phyloP scores from a whole-genome alignment of 2,113 vertebrate genomes.

The Semicossyphus pulcher region DNA sequence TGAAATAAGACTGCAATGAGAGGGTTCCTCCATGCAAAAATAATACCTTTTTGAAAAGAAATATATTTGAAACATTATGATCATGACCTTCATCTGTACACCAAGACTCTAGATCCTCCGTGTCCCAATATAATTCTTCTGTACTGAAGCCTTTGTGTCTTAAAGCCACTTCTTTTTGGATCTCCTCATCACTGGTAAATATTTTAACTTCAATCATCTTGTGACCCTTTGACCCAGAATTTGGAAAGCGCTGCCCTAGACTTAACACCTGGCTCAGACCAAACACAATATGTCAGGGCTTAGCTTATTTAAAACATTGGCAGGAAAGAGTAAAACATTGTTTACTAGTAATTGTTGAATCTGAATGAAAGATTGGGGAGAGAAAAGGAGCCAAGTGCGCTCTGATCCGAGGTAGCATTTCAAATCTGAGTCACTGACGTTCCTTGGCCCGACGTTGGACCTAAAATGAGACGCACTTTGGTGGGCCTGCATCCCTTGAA shows the following conservation, averaged over 20 bases:
- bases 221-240: neutral
- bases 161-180: neutral
- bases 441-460: neutral
- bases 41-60: slow-evolving; percentile 10
- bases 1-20: slow-evolving; percentile 60
- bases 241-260: neutral
- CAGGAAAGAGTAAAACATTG: neutral
- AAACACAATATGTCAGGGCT: neutral
- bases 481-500: neutral
- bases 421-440: neutral
- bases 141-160: neutral
- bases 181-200: neutral
- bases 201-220: neutral
- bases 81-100: slow-evolving; percentile 7
- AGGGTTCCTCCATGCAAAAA: slow-evolving; percentile 40
- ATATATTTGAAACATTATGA: slow-evolving; percentile 27
- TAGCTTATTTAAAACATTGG: neutral
- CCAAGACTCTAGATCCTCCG: neutral
- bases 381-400: neutral
- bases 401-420: slow-evolving; percentile 17
- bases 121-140: neutral
- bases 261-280: neutral
- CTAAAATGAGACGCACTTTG: slow-evolving; percentile 19
- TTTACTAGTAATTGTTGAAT: slow-evolving; percentile 1
- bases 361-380: neutral